Percentiles rank a stretch among this genome's conserved stretches.
Evolutionary conservation across 2,113 vertebrate genomes (phyloP).

Genomic region (Seriola dumerili): DNA sequence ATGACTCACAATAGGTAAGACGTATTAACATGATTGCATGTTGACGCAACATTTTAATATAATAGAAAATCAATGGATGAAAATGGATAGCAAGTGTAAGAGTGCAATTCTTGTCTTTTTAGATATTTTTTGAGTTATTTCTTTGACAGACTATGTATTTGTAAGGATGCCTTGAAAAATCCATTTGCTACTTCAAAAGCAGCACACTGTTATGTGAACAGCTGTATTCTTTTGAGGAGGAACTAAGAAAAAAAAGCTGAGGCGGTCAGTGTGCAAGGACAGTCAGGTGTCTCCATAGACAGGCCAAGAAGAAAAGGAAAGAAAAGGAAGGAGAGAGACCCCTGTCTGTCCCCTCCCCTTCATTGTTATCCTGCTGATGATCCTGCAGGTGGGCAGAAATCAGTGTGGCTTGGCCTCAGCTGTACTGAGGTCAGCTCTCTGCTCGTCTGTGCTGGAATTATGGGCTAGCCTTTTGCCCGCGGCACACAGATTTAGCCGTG

Average conservation of each 20-base stretch:
- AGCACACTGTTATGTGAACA: slow-evolving; percentile 26
- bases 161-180: slow-evolving; percentile 48
- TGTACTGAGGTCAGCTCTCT: slow-evolving; percentile 87
- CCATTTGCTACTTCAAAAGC: slow-evolving; percentile 55
- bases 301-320: slow-evolving; percentile 50
- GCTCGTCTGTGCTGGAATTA: slow-evolving; percentile 91
- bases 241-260: slow-evolving; percentile 44
- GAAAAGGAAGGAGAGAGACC: slow-evolving; percentile 26
- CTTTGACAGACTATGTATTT: slow-evolving; percentile 48
- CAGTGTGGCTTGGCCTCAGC: slow-evolving; percentile 74
- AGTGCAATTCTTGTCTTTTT: slow-evolving; percentile 42
- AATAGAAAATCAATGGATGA: slow-evolving; percentile 71
- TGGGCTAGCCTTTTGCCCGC: slow-evolving; percentile 87
- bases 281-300: slow-evolving; percentile 75
- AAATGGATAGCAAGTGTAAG: slow-evolving; percentile 51
- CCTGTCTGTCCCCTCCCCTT: slow-evolving; percentile 63
- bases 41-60: slow-evolving; percentile 79
- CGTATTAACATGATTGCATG: slow-evolving; percentile 82
- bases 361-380: slow-evolving; percentile 81
- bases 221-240: slow-evolving; percentile 40
- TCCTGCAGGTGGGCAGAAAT: slow-evolving; percentile 86
- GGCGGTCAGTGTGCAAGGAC: slow-evolving; percentile 70
- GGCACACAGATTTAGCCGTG: slow-evolving; percentile 90
- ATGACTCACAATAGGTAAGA: slow-evolving; percentile 83
- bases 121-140: slow-evolving; percentile 50